Base-by-base conservation (phyloP, 1,140 invertebrate species). In the Trinorchestia longiramus region DNA sequence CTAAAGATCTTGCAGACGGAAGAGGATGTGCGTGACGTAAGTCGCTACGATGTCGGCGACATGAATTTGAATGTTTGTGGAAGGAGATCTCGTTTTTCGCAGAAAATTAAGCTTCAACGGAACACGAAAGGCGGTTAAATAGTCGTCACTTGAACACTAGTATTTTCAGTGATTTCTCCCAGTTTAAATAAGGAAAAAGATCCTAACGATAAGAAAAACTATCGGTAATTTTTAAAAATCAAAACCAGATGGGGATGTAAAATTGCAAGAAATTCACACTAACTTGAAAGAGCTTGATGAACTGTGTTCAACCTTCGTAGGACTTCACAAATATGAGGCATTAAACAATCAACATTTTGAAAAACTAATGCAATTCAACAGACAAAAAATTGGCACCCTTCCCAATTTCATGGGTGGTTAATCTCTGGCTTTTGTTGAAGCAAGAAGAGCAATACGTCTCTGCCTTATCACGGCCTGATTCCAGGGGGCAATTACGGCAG, bases 1-100 rank as follows among this genome's bases (percentile, higher is more conserved):
- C 43, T 28, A n/a, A 94, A 45, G 43, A 94, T 94, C 92, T 94
- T 45, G 92, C 43, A 94, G 92, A 94, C 92, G 41, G 43, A 40
- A 45, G 92, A 45, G 92, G 92, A 94, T 94, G 92, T 47, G 92
- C 44, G 44, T 47, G 92, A 43, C 92, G 43, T 45, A 45, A 94
- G 0, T 94, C 40, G 40, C 92, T n/a, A 43, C 92, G 92, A 94
- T 43, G 92, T 44, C 44, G 11, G 92, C 88, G 88, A 41, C 88
- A 94, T 94, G 92, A 94, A 94, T 94, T 94, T 94, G 92, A 94
- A 94, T 94, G 92, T 47, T 90, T 41, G 88, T 90, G 41, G 88
- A 42, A 43, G 11, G 88, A 90, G 43, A 41, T 41, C 88, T 90
- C 88, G 88, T 90, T 90, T 90, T 90, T 90, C n/a, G 43, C n/a